These are phyloP conservation scores for Aphelenchoides avenae DNA, from an alignment of 1,140 invertebrate genomes.

Conservation along the genomic window DNA sequence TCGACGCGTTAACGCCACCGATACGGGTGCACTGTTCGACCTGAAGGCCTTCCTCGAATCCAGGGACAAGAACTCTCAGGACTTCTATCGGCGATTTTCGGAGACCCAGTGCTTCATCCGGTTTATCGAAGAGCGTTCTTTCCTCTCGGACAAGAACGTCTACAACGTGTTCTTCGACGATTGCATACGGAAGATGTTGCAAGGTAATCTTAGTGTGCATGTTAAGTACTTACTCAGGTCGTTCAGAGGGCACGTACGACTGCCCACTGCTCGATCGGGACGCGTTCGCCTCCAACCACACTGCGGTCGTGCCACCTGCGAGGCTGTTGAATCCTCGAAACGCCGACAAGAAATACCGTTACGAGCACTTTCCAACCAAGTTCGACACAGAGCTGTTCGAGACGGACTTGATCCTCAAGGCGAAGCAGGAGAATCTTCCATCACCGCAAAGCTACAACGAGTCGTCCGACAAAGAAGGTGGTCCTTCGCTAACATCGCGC, in stretches of 20 bases:
- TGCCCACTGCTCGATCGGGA: conserved; percentile 33
- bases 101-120: conserved; percentile 63
- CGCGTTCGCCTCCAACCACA: conserved; percentile 73
- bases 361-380: conserved; percentile 43
- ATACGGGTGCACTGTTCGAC: conserved; percentile 89
- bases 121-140: conserved; percentile 96
- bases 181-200: conserved; percentile 73
- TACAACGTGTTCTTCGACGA: conserved; percentile 92
- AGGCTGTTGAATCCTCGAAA: conserved; percentile 65
- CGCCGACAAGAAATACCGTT: conserved; percentile 54
- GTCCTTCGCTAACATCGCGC: too few species aligned
- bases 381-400: conserved; percentile 52
- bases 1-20: conserved; percentile 78
- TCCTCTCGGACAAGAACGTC: conserved; percentile 83
- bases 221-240: background rate
- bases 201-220: conserved; percentile 1
- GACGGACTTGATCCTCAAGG: conserved; percentile 33
- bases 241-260: background rate
- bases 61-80: conserved; percentile 42
- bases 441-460: background rate
- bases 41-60: conserved; percentile 72
- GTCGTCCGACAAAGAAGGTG: too few species aligned
- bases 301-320: conserved; percentile 91
- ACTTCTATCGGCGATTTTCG: conserved; percentile 51
- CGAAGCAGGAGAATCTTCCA: background rate